phyloP scores from a whole-genome alignment of 2,888 invertebrate species.

The Brassicogethes aeneus region DNA sequence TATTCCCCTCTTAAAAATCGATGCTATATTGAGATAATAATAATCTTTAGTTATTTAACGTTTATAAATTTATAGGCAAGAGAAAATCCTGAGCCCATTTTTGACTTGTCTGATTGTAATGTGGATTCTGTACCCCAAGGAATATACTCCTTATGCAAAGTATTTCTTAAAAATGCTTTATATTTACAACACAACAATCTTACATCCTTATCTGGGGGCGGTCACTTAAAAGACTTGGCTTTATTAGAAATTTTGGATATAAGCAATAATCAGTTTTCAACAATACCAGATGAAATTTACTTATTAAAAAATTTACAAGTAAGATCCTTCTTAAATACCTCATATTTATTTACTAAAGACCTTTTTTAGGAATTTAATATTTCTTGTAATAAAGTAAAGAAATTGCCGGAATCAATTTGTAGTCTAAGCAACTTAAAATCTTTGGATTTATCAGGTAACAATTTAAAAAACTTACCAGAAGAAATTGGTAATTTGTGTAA shows the following conservation, averaged over 20 bases:
- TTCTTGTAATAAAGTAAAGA: slow-evolving; percentile 60
- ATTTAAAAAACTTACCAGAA: slow-evolving; percentile 53
- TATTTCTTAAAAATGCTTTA: slow-evolving; percentile 67
- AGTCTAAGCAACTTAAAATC: slow-evolving; percentile 53
- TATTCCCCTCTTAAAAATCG: no score
- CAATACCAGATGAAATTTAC: slow-evolving; percentile 55
- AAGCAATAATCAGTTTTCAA: slow-evolving; percentile 54
- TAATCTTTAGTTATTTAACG: not conserved
- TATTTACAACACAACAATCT: slow-evolving; percentile 61
- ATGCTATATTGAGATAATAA: no score
- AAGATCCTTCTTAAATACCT: no score
- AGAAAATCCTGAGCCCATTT: slow-evolving; percentile 73
- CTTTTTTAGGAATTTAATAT: slow-evolving; percentile 58
- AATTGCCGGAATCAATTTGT: slow-evolving; percentile 60
- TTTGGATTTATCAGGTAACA: slow-evolving; percentile 64
- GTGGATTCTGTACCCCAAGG: slow-evolving; percentile 65
- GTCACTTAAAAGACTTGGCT: slow-evolving; percentile 60
- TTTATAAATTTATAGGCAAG: slow-evolving; percentile 48
- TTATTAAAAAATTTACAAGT: slow-evolving; percentile 59
- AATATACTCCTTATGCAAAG: slow-evolving; percentile 71
- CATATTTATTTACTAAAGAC: slow-evolving; percentile 3
- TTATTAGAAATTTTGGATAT: slow-evolving; percentile 58
- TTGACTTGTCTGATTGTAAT: slow-evolving; percentile 73
- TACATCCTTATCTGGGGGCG: slow-evolving; percentile 59
- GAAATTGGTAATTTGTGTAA: slow-evolving; percentile 53